Evolutionary conservation across 2,113 vertebrate genomes (phyloP).

Genomic region (Crotalus viridis): DNA sequence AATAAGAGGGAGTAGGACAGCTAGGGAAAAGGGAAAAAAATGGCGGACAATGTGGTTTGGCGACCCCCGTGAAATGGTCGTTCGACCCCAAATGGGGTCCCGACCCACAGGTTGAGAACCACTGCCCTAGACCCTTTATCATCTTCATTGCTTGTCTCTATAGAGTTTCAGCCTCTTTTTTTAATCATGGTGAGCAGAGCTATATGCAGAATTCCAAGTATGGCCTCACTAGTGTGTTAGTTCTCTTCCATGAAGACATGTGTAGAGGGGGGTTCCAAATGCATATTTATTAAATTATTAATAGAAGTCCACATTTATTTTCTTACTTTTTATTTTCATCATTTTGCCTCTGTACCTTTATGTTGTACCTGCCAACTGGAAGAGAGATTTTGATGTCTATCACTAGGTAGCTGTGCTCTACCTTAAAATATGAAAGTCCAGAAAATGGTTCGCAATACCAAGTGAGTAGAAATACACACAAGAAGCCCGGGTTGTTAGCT

Average conservation of each 20-base stretch:
- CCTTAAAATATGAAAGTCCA: neutral
- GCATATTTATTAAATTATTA: neutral
- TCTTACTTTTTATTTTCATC: neutral
- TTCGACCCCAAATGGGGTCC: too few species aligned
- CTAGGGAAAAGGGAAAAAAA: too few species aligned
- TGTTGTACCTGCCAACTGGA: neutral
- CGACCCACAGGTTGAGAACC: too few species aligned
- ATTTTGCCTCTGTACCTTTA: neutral
- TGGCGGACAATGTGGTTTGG: too few species aligned
- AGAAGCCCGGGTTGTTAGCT: neutral
- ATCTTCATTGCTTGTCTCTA: neutral
- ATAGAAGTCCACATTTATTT: neutral
- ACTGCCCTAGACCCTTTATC: neutral
- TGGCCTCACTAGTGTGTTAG: neutral
- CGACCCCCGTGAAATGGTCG: too few species aligned
- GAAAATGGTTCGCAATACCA: neutral
- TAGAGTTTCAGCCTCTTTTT: neutral
- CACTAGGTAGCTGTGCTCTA: neutral
- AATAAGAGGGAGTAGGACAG: too few species aligned
- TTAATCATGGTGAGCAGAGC: neutral
- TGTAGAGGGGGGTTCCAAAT: neutral
- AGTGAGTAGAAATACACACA: neutral
- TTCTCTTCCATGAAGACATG: neutral
- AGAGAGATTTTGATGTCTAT: neutral
- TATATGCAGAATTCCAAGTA: neutral